These are phyloP conservation scores for Drosophila takahashii DNA, from an alignment of 1,140 invertebrate species.

Conservation along the genomic window DNA sequence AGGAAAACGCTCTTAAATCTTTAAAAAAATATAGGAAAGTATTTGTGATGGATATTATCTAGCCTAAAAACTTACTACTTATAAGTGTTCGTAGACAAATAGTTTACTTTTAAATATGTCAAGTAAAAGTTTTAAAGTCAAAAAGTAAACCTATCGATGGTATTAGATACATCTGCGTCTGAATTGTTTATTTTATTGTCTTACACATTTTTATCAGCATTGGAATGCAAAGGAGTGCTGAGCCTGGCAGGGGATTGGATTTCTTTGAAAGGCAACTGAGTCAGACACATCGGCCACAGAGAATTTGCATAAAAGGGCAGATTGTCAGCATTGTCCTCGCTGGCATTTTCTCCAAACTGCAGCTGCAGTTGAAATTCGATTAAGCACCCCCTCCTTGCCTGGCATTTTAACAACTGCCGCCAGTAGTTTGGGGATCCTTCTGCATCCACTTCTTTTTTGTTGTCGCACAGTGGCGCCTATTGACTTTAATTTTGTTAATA, in stretches of 20 bases:
- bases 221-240: not conserved
- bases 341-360: conserved; percentile 8
- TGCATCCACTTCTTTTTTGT: not conserved
- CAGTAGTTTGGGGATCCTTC: not conserved
- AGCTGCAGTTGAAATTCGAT: conserved; percentile 59
- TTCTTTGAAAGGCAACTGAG: conserved; percentile 32
- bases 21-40: too few species aligned
- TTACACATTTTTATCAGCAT: not conserved
- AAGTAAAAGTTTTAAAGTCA: too few species aligned
- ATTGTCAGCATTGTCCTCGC: conserved; percentile 58
- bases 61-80: too few species aligned
- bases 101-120: too few species aligned
- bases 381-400: conserved; percentile 43
- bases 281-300: conserved; percentile 52
- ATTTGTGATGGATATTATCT: too few species aligned
- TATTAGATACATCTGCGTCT: too few species aligned
- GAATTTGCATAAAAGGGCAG: conserved; percentile 67
- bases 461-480: too few species aligned
- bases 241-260: not conserved
- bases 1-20: too few species aligned
- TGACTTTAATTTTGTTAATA: too few species aligned
- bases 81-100: too few species aligned
- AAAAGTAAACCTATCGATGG: too few species aligned
- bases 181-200: too few species aligned
- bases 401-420: conserved; percentile 34